Base-by-base conservation (phyloP, 1,140 invertebrate species). In the Bactericera cockerelli region DNA sequence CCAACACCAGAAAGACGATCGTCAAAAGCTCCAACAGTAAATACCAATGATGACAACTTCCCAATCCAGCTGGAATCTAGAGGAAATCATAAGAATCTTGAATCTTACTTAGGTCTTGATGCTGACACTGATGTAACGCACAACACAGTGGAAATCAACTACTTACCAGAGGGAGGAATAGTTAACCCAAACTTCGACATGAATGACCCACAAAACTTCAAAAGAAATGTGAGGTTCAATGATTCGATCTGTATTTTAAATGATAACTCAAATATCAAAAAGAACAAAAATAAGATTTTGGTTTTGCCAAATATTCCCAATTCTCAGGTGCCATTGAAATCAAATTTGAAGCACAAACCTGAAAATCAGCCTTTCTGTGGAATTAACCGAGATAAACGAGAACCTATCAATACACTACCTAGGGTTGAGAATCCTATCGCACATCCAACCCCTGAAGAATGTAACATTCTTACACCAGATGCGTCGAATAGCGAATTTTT, bases 201-300 rank as follows among this genome's bases (percentile, higher is more conserved):
- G 8, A 49, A 49, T 49, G 42, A 49, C 19, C 42, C 42, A 6
- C 42, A 49, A n/a, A 49, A 49, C 22, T 49, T 49, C n/a, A 49
- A 49, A 49, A 49, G 42, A 49, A 49, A 49, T n/a, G 42, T 49
- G n/a, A 16, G 42, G 19, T 49, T 49, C 19, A 49, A n/a, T 49
- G 42, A 49, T 16, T 49, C 42, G 4, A n/a, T 49, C 8, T 16
- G 22, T 49, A 49, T 49, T 19, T 49, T 49, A 19, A 22, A 49
- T 49, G 42, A 49, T 10, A 49, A 4, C 19, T 4, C n/a, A 4
- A 49, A 49, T n/a, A 10, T 8, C 19, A 49, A 49, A 49, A 49
- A 49, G 22, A 49, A 49, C 22, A 49, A 49, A 49, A 3, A 49
- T 16, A 49, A 49, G 19, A 49, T n/a, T 22, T 4, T 6, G 28